These are phyloP conservation scores for Aurelia aurita DNA, from an alignment of 30 jellyfish, hydroid and myxozoan genomes.

Conservation along the genomic window DNA sequence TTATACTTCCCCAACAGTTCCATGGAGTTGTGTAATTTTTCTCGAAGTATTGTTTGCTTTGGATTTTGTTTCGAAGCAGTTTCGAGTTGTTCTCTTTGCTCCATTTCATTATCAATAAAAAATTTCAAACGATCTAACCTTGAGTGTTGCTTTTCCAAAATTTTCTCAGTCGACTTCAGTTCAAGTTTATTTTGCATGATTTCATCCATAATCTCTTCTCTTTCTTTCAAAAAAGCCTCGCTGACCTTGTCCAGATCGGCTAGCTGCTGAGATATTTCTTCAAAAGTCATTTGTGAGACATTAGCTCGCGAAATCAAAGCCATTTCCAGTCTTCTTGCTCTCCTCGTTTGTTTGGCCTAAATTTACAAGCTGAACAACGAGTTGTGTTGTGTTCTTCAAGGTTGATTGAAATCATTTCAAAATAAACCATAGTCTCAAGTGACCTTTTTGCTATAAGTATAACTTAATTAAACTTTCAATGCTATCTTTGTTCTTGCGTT, in stretches of 20 bases:
- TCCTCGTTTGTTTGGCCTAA: too few species aligned
- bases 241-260: not conserved
- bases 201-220: not conserved
- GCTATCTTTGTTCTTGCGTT: too few species aligned
- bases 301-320: not conserved
- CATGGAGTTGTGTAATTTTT: constrained; percentile 7
- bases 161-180: constrained; percentile 13
- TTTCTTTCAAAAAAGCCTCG: constrained; percentile 9
- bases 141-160: constrained; percentile 24
- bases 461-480: too few species aligned
- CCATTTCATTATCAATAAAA: constrained; percentile 40
- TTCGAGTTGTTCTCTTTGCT: constrained; percentile 46
- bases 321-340: too few species aligned
- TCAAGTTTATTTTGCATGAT: constrained; percentile 3
- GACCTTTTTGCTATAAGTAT: too few species aligned
- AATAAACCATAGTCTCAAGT: too few species aligned
- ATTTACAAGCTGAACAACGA: too few species aligned
- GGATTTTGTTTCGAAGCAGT: constrained; percentile 37
- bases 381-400: too few species aligned
- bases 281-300: not conserved
- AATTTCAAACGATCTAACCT: constrained; percentile 46
- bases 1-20: constrained; percentile 37
- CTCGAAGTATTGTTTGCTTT: constrained; percentile 38
- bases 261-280: not conserved
- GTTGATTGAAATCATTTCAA: too few species aligned